Evolutionary conservation across 2,797 vertebrate genomes (phyloP).

Genomic region (Agapornis canus): DNA sequence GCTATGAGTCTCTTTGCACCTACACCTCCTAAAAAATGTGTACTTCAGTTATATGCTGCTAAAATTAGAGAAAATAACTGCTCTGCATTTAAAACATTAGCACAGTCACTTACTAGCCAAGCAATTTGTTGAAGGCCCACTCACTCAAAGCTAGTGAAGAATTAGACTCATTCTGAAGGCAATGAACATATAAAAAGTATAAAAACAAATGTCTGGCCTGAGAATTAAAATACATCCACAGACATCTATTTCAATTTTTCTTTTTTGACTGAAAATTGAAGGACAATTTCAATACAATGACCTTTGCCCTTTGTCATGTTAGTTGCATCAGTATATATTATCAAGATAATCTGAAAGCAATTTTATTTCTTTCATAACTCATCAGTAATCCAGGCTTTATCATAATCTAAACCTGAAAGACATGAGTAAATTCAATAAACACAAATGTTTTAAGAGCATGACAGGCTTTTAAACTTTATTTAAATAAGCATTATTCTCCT

Average conservation of each 20-base stretch:
- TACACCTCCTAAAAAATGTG: background rate
- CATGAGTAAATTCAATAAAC: background rate
- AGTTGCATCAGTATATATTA: background rate
- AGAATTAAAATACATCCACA: background rate
- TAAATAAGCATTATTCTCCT: background rate
- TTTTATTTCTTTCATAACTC: background rate
- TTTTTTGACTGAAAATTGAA: background rate
- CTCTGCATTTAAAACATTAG: background rate
- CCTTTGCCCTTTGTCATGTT: background rate
- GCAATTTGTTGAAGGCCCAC: background rate
- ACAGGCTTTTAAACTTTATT: background rate
- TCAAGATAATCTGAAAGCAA: background rate
- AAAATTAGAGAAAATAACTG: background rate
- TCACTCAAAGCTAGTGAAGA: background rate
- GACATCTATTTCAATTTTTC: background rate
- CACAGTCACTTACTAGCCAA: background rate
- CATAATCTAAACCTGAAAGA: background rate
- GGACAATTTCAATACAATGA: background rate
- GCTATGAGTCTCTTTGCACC: background rate
- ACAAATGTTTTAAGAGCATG: background rate
- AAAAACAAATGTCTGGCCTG: background rate
- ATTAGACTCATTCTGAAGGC: background rate
- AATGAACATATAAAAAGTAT: background rate
- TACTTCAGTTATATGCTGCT: background rate
- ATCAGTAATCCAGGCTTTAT: background rate